Evolutionary conservation across 2,888 invertebrate species (phyloP), one percentile per base, ranked within the genome.

Genomic region (Portevinia maculata): DNA sequence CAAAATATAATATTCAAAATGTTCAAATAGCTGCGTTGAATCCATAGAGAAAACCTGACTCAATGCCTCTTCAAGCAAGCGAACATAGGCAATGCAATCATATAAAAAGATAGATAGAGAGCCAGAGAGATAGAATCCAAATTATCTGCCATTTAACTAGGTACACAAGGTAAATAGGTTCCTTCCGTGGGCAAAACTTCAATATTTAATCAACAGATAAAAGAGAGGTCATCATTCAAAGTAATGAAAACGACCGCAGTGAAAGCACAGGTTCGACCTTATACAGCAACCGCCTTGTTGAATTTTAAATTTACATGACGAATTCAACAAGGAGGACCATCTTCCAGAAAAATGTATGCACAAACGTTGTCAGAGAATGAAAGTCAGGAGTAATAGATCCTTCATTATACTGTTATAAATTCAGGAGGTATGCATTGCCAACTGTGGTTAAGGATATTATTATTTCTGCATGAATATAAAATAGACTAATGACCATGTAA

Each of bases 341-440:
- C n/a, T 44, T 19, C 4, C 37, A 50, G 24, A 13, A 39, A 7
- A 71, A 71, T 59, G 37, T 78, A 50, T 71, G 71, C 64, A 57
- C 44, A 69, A 62, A 76, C 19, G 50, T 67, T 75, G 46, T 34
- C 64, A 34, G 50, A 41, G 15, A 37, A 39, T 4, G 41, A 37
- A 32, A 1, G 37, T 39, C 30, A 17, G n/a, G 41, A 46, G 30
- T 30, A 34, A 62, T 55, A 55, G 60, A 78, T 70, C 46, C 71
- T 64, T 52, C 73, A 65, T 79, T 71, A 79, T 79, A 37, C 71
- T 59, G 65, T 79, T 71, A 65, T 59, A 59, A 79, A 79, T 71
- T 65, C 59, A 71, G 78, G 13, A n/a, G n/a, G 7, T 78, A 59
- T 71, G 71, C 65, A 59, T 37, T 71, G 64, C 71, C 59, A 52